Percentiles rank a stretch among this genome's conserved stretches.
Evolutionary conservation across 2,888 invertebrate species (phyloP).

Genomic region (Caradrina kadenii): DNA sequence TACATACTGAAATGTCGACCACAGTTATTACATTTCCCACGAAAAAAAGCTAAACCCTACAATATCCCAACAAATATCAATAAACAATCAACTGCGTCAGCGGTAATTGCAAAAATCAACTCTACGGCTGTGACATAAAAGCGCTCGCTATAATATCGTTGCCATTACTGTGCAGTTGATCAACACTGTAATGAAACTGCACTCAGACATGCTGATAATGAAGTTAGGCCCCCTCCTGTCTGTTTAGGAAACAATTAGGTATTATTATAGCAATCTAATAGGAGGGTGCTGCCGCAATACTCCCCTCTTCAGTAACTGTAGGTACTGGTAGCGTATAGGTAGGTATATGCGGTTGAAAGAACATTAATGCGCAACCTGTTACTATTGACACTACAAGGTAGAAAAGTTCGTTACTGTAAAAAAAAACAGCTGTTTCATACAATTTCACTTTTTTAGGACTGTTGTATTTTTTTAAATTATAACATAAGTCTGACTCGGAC

Average conservation of each 20-base stretch:
- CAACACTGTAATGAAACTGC: slow-evolving; percentile 63
- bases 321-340: background rate
- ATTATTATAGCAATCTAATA: slow-evolving; percentile 81
- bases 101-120: too few relatives aligned
- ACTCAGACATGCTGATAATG: slow-evolving; percentile 72
- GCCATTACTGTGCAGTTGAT: background rate
- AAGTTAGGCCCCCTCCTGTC: slow-evolving; percentile 83
- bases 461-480: too few relatives aligned
- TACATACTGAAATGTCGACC: background rate
- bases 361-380: too few relatives aligned
- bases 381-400: background rate
- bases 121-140: too few relatives aligned
- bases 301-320: slow-evolving; percentile 45
- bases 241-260: slow-evolving; percentile 88
- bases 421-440: too few relatives aligned
- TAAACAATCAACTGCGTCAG: background rate
- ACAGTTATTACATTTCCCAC: background rate
- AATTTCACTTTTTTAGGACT: too few relatives aligned
- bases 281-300: slow-evolving; percentile 58
- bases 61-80: slow-evolving; percentile 2
- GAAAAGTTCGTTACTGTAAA: too few relatives aligned
- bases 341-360: background rate
- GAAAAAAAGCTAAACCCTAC: background rate
- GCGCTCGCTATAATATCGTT: too few relatives aligned
- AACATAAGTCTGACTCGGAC: too few relatives aligned